These are phyloP conservation scores for Semnopithecus entellus DNA, from an alignment of 2,113 vertebrate genomes.

Conservation along the genomic window DNA sequence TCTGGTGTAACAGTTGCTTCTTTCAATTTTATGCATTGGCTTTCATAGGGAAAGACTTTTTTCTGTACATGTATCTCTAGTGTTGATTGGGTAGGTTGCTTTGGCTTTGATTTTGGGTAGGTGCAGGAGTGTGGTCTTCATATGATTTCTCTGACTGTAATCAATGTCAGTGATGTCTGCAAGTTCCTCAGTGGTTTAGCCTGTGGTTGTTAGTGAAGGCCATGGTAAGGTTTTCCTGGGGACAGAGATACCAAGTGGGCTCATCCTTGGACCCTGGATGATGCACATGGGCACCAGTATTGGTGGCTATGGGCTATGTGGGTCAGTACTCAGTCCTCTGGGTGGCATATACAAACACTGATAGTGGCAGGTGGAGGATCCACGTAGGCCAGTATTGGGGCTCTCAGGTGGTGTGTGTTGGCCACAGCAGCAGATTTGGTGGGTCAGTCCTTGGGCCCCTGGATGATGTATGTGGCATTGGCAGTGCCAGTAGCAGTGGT, in stretches of 20 bases:
- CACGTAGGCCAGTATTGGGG: background rate
- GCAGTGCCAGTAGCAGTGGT: background rate
- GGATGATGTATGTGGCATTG: background rate
- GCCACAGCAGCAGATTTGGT: background rate
- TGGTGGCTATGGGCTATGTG: background rate
- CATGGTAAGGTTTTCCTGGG: background rate
- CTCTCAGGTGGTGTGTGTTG: background rate
- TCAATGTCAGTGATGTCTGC: background rate
- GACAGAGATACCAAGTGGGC: background rate
- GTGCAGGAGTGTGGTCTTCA: background rate
- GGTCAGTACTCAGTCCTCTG: background rate
- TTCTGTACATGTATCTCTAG: background rate
- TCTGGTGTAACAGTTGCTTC: background rate
- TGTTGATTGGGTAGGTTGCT: background rate
- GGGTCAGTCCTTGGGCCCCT: background rate
- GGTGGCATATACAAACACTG: background rate
- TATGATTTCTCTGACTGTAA: background rate
- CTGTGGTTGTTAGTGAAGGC: background rate
- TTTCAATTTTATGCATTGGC: background rate
- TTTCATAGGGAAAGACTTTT: background rate
- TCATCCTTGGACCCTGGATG: background rate
- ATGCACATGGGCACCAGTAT: background rate
- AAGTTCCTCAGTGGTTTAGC: background rate
- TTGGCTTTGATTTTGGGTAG: background rate
- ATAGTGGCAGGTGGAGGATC: background rate